Evolutionary conservation across 2,888 invertebrate species (phyloP), one percentile per base, ranked within the genome.

Genomic region (Noctua janthina): DNA sequence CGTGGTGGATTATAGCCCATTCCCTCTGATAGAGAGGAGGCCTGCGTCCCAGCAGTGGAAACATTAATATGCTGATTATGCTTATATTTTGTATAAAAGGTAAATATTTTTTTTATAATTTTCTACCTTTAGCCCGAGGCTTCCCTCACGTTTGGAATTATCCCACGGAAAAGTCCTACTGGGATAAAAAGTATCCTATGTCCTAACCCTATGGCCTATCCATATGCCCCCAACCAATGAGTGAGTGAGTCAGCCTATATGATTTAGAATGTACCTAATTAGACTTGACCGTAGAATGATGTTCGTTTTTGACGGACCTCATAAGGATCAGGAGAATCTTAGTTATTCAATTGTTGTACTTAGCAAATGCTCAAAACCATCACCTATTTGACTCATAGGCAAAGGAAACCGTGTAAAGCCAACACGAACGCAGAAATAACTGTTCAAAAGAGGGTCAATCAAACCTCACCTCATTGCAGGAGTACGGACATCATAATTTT

Each of bases 401-500:
- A 71, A 81, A 82, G 49, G 68, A 75, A 74, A 39, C 76, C 51
- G 8, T 75, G 71, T 74, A 79, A 78, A 74, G 11, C 62, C 73
- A 81, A 88, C 39, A 80, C 54, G n/a, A 39, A 70, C 66, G 66
- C 68, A 29, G n/a, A 84, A 74, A 73, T 87, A 87, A 86, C 83
- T 87, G 83, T 85, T 78, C 75, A 64, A 81, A 91, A 90, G 81
- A 83, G 83, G 90, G 90, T 91, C 88, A 90, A 85, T 90, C 85
- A 82, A 84, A 87, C 79, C 74, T 82, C 86, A 82, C 84, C 90
- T 84, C 86, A 87, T 90, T 87, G 84, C 78, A 77, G 78, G 79
- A 87, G 84, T 80, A 88, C 82, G 73, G 86, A 85, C 78, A 79
- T 83, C 78, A 85, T 87, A 90, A 83, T 73, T 82, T 85, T 77